Evolutionary conservation across 1,140 invertebrate species (phyloP).

Genomic region (Neoseiulus cucumeris): DNA sequence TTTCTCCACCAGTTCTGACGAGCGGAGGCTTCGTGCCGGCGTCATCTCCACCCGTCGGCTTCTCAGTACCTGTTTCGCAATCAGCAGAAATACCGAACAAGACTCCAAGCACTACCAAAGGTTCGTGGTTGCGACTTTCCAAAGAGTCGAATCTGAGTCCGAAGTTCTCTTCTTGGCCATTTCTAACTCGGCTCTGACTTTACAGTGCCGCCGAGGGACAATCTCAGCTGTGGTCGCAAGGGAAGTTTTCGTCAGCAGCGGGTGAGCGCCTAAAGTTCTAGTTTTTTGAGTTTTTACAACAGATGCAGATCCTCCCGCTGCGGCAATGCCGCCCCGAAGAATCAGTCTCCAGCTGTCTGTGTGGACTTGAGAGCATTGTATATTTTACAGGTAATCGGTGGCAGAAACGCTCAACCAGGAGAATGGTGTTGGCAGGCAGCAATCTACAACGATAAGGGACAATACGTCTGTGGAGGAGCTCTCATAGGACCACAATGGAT

Average conservation of each 20-base stretch:
- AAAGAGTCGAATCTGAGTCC: too few relatives aligned
- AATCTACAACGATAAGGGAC: conserved; percentile 73
- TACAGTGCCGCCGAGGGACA: neutral
- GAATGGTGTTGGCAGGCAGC: conserved; percentile 93
- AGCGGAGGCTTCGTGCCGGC: neutral
- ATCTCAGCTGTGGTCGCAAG: neutral
- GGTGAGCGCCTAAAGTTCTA: neutral
- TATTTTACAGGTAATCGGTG: conserved; percentile 72
- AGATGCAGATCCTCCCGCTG: too few relatives aligned
- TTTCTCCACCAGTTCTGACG: neutral
- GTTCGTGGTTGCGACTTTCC: too few relatives aligned
- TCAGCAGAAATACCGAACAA: too few relatives aligned
- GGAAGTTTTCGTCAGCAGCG: neutral
- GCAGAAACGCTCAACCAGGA: conserved; percentile 62
- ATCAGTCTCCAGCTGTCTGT: too few relatives aligned
- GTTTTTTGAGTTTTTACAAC: neutral
- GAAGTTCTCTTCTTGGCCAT: too few relatives aligned
- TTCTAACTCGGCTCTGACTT: too few relatives aligned
- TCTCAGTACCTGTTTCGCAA: neutral
- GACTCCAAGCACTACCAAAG: too few relatives aligned
- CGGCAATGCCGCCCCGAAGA: too few relatives aligned
- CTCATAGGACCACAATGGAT: conserved; percentile 86
- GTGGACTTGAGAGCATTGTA: too few relatives aligned
- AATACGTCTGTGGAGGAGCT: conserved; percentile 85
- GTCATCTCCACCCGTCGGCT: neutral